Evolutionary conservation across 2,797 vertebrate species (phyloP).

Genomic region (Acomys russatus): DNA sequence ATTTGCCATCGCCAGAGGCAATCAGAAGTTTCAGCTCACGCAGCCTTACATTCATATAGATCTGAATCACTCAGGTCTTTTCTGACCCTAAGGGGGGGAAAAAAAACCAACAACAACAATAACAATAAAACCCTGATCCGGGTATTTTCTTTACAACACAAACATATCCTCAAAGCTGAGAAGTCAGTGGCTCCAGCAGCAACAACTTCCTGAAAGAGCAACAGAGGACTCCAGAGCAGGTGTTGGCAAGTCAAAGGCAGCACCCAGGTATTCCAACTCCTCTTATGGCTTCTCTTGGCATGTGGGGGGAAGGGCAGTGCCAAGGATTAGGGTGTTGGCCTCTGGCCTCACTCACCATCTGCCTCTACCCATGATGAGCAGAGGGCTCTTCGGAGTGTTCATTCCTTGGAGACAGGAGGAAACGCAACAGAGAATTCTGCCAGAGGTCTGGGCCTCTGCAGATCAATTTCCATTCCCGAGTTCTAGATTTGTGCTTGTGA

Average conservation of each 20-base stretch:
- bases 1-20: no score
- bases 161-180: background rate
- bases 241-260: background rate
- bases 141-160: background rate
- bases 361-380: background rate
- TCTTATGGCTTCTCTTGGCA: slow-evolving; percentile 7
- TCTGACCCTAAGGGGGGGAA: background rate
- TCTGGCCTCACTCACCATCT: background rate
- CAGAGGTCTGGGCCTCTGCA: background rate
- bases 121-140: background rate
- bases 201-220: background rate
- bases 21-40: background rate
- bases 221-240: background rate
- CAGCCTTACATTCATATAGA: background rate
- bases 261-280: background rate
- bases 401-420: background rate
- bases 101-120: background rate
- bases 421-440: background rate
- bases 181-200: background rate
- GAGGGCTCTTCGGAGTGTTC: background rate
- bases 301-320: slow-evolving; percentile 6
- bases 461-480: accelerated
- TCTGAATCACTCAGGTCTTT: background rate
- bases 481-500: background rate
- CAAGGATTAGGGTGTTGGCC: slow-evolving; percentile 13